Conservation (phyloP, 2,888 invertebrate species). For the Eristalis arbustorum region DNA sequence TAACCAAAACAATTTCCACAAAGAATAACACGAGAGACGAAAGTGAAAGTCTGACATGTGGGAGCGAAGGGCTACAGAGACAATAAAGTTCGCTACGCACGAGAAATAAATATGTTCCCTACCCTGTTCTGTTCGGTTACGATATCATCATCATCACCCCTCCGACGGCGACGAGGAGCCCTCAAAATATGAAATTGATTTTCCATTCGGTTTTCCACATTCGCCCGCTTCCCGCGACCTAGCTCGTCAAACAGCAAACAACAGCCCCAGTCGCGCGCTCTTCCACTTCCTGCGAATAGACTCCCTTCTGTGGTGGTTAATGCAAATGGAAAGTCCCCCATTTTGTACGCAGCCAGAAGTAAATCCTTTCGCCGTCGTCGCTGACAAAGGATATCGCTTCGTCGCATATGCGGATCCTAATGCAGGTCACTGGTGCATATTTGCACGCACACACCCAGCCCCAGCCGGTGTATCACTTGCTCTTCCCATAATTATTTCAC, state of each 20-base stretch:
- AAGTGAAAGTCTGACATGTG: neutral
- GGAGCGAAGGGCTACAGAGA: neutral
- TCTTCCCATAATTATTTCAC: conserved; percentile 32
- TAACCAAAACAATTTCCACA: conserved; percentile 21
- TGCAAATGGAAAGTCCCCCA: conserved; percentile 1
- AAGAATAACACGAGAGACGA: conserved; percentile 1
- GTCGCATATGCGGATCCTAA: conserved; percentile 12
- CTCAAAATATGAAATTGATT: conserved; percentile 41
- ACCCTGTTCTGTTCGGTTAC: neutral
- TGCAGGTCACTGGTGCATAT: conserved; percentile 47
- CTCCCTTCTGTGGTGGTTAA: conserved; percentile 8
- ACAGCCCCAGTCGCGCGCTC: neutral
- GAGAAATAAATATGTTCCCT: conserved; percentile 18
- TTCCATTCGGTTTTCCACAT: conserved; percentile 31
- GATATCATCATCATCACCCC: conserved; percentile 32
- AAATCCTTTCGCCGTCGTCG: neutral
- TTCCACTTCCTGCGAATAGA: neutral
- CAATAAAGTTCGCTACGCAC: conserved; percentile 39
- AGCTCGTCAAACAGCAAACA: neutral
- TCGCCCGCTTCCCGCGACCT: neutral
- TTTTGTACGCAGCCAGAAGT: conserved; percentile 29
- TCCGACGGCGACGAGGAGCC: neutral
- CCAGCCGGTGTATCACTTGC: conserved; percentile 7
- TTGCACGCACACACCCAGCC: conserved; percentile 4
- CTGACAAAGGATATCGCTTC: conserved; percentile 22